These are phyloP conservation scores for Ochotona curzoniae DNA, from an alignment of 2,113 vertebrate genomes.

Conservation along the genomic window DNA sequence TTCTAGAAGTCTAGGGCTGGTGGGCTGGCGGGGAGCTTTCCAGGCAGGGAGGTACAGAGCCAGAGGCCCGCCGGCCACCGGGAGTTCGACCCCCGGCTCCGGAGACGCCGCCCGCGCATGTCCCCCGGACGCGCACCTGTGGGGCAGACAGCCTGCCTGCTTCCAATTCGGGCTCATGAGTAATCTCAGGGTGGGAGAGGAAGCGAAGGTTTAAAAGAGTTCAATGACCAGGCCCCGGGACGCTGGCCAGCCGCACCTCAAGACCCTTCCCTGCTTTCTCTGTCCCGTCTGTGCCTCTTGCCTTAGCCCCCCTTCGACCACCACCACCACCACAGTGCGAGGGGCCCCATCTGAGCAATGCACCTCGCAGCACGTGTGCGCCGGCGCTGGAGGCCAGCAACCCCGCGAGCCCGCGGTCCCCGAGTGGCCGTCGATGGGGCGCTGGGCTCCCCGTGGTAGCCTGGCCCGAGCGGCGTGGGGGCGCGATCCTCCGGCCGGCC, in stretches of 20 bases:
- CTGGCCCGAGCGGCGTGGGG: neutral
- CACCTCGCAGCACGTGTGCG: neutral
- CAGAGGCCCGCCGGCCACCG: constrained; percentile 45
- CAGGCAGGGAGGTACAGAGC: constrained; percentile 79
- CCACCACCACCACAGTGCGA: neutral
- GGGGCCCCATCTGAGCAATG: neutral
- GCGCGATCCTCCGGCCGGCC: neutral
- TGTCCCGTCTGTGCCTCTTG: neutral
- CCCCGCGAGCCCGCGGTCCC: too few species aligned
- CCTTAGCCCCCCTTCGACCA: fast-evolving
- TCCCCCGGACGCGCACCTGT: constrained; percentile 68
- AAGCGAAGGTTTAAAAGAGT: neutral
- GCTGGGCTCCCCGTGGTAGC: fast-evolving
- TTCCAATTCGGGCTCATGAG: constrained; percentile 23
- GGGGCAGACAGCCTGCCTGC: constrained; percentile 61
- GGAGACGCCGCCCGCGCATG: constrained; percentile 72
- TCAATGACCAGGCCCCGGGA: neutral
- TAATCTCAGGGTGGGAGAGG: neutral
- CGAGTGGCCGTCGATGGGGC: neutral
- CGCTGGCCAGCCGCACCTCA: neutral
- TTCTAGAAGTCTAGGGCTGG: constrained; percentile 90
- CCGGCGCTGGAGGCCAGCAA: too few species aligned
- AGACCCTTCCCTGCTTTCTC: neutral
- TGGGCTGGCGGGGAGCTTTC: constrained; percentile 81
- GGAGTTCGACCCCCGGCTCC: neutral